Base-by-base conservation (phyloP, 1,140 invertebrate genomes). In the Drosophila rhopaloa region DNA sequence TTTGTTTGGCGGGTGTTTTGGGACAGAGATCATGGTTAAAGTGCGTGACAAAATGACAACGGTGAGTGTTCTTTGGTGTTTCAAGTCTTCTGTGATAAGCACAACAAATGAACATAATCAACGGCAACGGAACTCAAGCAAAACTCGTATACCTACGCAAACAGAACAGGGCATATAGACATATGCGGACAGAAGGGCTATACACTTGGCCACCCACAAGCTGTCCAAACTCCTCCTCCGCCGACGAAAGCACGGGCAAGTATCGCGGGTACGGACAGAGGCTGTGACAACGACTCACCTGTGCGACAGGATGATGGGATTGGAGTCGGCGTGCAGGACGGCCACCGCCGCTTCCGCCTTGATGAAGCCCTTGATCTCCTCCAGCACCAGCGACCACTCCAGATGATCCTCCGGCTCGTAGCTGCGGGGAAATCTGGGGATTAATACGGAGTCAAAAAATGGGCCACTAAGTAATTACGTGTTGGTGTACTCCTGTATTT, bases 321-420 rank as follows among this genome's bases (percentile, higher is more conserved):
- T 96, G 68, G 96, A 96, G 88, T 98, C 97, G 10, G 96, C 95
- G 91, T 98, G 97, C 13, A 98, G 93, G 5, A 99, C 97, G 58
- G 96, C 95, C 9, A 99, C 96, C 27, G 97, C 95, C 59, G 96
- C 96, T 92, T 99, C 98, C 29, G 97, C 97, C 92, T 97, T 97
- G 61, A 99, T 96, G 93, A 99, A 99, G 32, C 97, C 96, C 93
- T 97, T 97, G 70, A 99, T 98, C 94, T 99, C 98, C 76, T 97
- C 97, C 38, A 99, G 94, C 0, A 99, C 98, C 40, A 98, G 93
- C 59, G 96, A 97, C 98, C 98, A 99, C 93, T 99, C 98, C 78
- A 98, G 94, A 92, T 99, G 97, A 93, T 99, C 98, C 76, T 99
- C 98, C 9, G 98, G 98, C 93, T 99, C 97, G 93, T 99, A 98